These are phyloP conservation scores for Chrysemys picta DNA, from an alignment of 2,113 vertebrate species.

Conservation along the genomic window DNA sequence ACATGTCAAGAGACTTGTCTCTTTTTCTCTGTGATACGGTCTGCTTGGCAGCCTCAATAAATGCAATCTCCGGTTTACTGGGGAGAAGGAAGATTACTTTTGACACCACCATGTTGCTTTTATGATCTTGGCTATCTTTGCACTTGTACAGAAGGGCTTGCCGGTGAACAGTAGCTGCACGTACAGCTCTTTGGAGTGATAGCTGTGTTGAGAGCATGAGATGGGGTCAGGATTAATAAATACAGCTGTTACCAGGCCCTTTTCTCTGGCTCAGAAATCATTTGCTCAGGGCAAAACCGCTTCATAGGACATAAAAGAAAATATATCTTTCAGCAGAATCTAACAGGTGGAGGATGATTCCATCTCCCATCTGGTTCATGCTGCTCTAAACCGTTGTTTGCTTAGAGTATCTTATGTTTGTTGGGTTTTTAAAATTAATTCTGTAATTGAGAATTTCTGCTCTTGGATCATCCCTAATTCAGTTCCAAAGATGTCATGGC, in stretches of 20 bases:
- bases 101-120: slow-evolving; percentile 1
- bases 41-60: slow-evolving; percentile 35
- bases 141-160: neutral
- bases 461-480: neutral
- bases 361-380: neutral
- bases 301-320: slow-evolving; percentile 2
- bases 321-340: slow-evolving; percentile 25
- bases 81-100: neutral
- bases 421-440: neutral
- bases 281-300: slow-evolving; percentile 19
- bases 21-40: neutral
- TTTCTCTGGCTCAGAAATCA: slow-evolving; percentile 19
- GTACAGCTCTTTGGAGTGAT: slow-evolving; percentile 29
- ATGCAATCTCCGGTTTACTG: neutral
- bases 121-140: neutral
- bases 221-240: slow-evolving; percentile 42
- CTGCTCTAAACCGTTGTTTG: neutral
- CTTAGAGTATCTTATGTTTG: neutral
- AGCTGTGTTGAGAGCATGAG: fast-evolving
- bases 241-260: slow-evolving; percentile 31
- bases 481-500: neutral
- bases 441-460: neutral
- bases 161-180: slow-evolving; percentile 31
- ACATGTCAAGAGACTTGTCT: neutral
- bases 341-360: neutral